These are phyloP conservation scores for Bursaphelenchus mucronatus DNA, from an alignment of 1,140 invertebrate genomes.

Conservation along the genomic window DNA sequence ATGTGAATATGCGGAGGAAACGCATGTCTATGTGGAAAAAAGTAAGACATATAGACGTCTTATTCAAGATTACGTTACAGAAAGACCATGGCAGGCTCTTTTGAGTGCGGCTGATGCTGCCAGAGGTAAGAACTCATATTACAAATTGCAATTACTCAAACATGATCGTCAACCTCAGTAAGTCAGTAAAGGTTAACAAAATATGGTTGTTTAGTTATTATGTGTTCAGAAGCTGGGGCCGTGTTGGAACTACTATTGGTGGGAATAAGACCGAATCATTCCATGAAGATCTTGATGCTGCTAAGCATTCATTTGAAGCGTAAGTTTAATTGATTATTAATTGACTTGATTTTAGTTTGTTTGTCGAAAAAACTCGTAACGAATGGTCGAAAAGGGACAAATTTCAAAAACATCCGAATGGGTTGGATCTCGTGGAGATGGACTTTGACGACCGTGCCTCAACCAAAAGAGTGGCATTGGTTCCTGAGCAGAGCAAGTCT, in stretches of 20 bases:
- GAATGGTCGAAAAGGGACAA: constrained; percentile 68
- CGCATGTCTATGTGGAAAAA: constrained; percentile 47
- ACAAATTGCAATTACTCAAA: constrained; percentile 86
- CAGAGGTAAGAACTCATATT: constrained; percentile 74
- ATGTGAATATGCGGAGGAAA: constrained; percentile 38
- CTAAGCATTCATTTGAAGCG: constrained; percentile 69
- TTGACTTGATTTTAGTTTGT: constrained; percentile 64
- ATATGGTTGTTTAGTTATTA: constrained; percentile 32
- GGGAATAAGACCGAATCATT: constrained; percentile 72
- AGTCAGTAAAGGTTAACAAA: constrained; percentile 12
- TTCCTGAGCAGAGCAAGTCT: constrained; percentile 27
- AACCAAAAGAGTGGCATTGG: not conserved
- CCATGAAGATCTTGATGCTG: constrained; percentile 64
- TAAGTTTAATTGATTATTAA: constrained; percentile 51
- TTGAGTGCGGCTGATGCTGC: constrained; percentile 24
- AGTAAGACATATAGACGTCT: constrained; percentile 16
- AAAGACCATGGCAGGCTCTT: constrained; percentile 7
- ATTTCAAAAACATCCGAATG: constrained; percentile 72
- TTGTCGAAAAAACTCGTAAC: constrained; percentile 79
- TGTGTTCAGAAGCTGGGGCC: constrained; percentile 84
- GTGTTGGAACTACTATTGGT: constrained; percentile 88
- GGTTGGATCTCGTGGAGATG: constrained; percentile 82
- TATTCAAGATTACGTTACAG: not conserved
- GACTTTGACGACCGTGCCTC: constrained; percentile 71
- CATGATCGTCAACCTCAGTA: constrained; percentile 64